Evolutionary conservation across 2,888 invertebrate genomes (phyloP), one percentile per base, ranked within the genome.

Genomic region (Kryphioiulus occultus): DNA sequence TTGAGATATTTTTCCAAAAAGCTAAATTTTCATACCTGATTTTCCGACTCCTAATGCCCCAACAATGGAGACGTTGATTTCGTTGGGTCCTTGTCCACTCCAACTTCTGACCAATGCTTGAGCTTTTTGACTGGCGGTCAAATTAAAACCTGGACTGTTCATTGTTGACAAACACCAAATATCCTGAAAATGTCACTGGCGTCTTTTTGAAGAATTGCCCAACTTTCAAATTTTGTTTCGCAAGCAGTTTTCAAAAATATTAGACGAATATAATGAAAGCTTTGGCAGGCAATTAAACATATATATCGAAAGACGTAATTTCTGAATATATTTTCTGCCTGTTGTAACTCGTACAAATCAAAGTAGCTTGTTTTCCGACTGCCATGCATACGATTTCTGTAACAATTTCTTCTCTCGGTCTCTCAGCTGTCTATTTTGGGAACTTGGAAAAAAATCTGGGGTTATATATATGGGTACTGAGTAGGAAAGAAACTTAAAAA

Each of bases 1-100:
- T n/a, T n/a, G n/a, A n/a, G n/a, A n/a, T n/a, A n/a, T n/a, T n/a
- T n/a, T n/a, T n/a, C n/a, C n/a, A n/a, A n/a, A n/a, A n/a, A n/a
- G n/a, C n/a, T n/a, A n/a, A n/a, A n/a, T n/a, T n/a, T n/a, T 44
- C 44, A 44, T 86, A 88, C 89, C 89, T 86, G 89, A 88, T 88
- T 88, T 88, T 30, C 88, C 89, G 84, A 88, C 87, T 85, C 89
- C 89, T 30, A 89, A 85, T 30, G 87, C 89, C 22, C 89, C 89
- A 26, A 89, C 88, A 30, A 89, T 82, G 59, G 89, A 89, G n/a
- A 89, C 84, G 86, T 89, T 89, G 22, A 89, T 86, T 88, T 89
- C 89, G 82, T 42, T 88, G 53, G 88, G 39, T 30, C 86, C 87
- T 42, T 85, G 87, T n/a, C 87, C 87, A 47, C 84, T 87, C 84